Evolutionary conservation across 2,113 vertebrate species (phyloP).

Genomic region (Rhineura floridana): DNA sequence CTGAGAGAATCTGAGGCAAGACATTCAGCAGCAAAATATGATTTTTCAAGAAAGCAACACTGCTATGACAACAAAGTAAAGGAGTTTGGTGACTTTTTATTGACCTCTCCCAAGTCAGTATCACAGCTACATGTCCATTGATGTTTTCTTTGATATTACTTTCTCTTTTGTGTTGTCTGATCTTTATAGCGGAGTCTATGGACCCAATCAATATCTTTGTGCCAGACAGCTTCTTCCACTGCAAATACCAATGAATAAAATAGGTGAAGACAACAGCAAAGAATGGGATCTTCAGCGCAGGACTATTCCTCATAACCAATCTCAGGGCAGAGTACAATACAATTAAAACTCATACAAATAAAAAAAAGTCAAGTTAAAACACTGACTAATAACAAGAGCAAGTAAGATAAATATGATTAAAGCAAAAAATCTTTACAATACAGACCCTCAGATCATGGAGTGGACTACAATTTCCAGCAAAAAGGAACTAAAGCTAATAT

Average conservation of each 20-base stretch:
- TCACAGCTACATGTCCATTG: not conserved
- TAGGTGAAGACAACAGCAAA: not conserved
- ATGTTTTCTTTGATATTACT: not conserved
- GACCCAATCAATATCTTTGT: slow-evolving; percentile 18
- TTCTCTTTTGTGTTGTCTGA: not conserved
- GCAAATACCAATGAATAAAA: not conserved
- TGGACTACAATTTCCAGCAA: no score
- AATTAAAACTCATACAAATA: no score
- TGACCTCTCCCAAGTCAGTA: not conserved
- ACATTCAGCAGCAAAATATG: not conserved
- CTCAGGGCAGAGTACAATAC: no score
- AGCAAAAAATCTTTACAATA: no score
- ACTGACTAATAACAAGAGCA: no score
- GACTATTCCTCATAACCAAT: not conserved
- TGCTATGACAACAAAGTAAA: not conserved
- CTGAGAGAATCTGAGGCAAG: not conserved
- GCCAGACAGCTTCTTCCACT: not conserved
- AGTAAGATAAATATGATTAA: no score
- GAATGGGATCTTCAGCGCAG: not conserved
- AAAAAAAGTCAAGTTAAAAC: no score
- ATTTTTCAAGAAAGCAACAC: not conserved
- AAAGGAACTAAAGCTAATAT: no score
- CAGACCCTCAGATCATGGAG: no score
- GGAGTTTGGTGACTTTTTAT: not conserved
- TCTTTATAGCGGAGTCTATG: not conserved